A percentile compares a stretch with the other conserved stretches of the same genome.
Evolutionary conservation across 2,888 invertebrate genomes (phyloP).

Genomic region (Cylindroiulus punctatus): DNA sequence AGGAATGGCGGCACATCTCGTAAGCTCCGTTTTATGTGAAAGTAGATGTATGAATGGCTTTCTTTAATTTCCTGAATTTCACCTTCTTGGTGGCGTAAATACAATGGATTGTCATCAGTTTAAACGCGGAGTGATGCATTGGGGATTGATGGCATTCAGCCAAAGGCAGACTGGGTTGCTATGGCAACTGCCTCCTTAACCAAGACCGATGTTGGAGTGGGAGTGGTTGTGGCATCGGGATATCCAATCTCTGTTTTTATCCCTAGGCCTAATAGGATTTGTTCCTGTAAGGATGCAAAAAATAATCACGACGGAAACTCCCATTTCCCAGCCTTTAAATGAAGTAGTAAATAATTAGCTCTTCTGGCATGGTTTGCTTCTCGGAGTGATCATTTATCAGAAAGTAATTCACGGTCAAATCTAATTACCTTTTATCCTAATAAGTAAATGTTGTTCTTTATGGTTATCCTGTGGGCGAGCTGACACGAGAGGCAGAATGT

Average conservation of each 20-base stretch:
- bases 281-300: neutral
- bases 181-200: slow-evolving; percentile 50
- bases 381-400: neutral
- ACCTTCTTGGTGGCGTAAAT: neutral
- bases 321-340: neutral
- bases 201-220: neutral
- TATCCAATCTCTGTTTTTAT: slow-evolving; percentile 37
- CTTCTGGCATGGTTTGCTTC: neutral
- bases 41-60: neutral
- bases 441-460: slow-evolving; percentile 15
- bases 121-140: slow-evolving; percentile 37
- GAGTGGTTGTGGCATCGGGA: slow-evolving; percentile 4
- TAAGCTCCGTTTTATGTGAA: neutral
- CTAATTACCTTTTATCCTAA: slow-evolving; percentile 21
- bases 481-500: neutral
- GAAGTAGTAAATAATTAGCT: slow-evolving; percentile 20
- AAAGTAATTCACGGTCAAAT: neutral
- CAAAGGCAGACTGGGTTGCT: slow-evolving; percentile 1
- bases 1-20: neutral
- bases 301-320: slow-evolving; percentile 15
- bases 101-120: neutral
- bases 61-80: slow-evolving; percentile 30
- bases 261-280: neutral
- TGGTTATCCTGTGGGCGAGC: neutral
- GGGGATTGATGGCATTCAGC: slow-evolving; percentile 47